phyloP scores from a whole-genome alignment of 2,888 invertebrate species.

The Drosophila falleni region DNA sequence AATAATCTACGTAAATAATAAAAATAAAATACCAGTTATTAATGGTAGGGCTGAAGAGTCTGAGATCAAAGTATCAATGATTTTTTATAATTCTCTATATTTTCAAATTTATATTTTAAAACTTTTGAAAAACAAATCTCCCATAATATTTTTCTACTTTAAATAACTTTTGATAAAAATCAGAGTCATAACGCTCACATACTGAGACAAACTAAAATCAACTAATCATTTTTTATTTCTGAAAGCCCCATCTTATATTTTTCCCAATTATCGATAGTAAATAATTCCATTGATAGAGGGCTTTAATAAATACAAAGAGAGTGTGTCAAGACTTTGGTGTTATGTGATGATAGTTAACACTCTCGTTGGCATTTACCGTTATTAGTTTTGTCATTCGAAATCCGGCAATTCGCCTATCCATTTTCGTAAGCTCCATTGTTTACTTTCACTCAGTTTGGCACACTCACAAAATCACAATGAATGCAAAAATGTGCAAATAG shows the following conservation, averaged over 20 bases:
- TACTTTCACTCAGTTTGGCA: conserved; percentile 69
- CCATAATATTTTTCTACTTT: no score
- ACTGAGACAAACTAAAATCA: background rate
- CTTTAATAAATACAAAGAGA: conserved; percentile 1
- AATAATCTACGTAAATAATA: no score
- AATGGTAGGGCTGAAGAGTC: no score
- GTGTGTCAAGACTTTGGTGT: conserved; percentile 15
- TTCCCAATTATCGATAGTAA: background rate
- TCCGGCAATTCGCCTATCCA: conserved; percentile 68
- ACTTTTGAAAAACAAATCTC: no score
- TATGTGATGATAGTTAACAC: conserved; percentile 38
- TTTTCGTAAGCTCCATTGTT: conserved; percentile 73
- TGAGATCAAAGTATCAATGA: no score
- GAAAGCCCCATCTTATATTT: background rate
- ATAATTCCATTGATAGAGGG: background rate
- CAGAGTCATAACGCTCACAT: background rate
- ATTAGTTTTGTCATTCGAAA: conserved; percentile 74
- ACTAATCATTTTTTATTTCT: background rate
- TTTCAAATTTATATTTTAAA: no score
- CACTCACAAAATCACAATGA: conserved; percentile 26
- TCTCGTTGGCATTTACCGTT: conserved; percentile 71
- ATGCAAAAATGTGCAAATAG: conserved; percentile 47
- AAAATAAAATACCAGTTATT: no score
- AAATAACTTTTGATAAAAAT: no score
- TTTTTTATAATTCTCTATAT: background rate